These are phyloP conservation scores for Haliaeetus leucogaster DNA, from an alignment of 2,113 vertebrate species.

Conservation along the genomic window DNA sequence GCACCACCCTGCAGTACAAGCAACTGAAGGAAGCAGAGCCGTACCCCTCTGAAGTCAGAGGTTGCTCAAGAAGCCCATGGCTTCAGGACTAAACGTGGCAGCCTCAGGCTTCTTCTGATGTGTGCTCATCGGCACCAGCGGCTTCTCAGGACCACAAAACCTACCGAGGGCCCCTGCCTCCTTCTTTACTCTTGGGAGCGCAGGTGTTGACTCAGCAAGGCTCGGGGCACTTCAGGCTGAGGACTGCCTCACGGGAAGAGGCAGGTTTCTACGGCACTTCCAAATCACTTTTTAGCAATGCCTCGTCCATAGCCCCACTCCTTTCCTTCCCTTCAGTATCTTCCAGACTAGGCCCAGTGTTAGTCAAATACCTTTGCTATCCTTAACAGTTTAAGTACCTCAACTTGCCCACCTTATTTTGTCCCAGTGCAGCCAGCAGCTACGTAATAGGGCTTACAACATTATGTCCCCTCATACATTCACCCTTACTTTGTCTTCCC, in stretches of 20 bases:
- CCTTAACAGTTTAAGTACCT: background rate
- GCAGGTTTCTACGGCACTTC: fast-evolving
- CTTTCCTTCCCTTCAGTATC: background rate
- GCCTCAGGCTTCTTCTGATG: background rate
- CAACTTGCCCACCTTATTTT: background rate
- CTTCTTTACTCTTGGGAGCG: background rate
- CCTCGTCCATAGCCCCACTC: background rate
- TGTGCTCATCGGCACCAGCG: background rate
- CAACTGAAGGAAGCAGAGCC: background rate
- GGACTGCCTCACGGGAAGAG: background rate
- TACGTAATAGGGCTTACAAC: fast-evolving
- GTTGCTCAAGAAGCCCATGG: background rate
- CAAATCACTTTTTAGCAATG: background rate
- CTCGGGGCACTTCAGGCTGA: fast-evolving
- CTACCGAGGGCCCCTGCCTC: background rate
- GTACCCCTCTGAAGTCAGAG: background rate
- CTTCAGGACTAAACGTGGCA: background rate
- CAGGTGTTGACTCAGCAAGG: background rate
- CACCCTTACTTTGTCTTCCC: background rate
- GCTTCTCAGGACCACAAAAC: background rate
- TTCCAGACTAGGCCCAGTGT: background rate
- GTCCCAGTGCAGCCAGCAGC: background rate
- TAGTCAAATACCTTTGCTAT: background rate
- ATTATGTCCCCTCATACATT: too few relatives aligned
- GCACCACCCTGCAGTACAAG: background rate